Percentiles rank a stretch among this genome's conserved stretches.
These are phyloP conservation scores for Hydropsyche betteni DNA, from an alignment of 2,888 invertebrate genomes.

Conservation along the genomic window DNA sequence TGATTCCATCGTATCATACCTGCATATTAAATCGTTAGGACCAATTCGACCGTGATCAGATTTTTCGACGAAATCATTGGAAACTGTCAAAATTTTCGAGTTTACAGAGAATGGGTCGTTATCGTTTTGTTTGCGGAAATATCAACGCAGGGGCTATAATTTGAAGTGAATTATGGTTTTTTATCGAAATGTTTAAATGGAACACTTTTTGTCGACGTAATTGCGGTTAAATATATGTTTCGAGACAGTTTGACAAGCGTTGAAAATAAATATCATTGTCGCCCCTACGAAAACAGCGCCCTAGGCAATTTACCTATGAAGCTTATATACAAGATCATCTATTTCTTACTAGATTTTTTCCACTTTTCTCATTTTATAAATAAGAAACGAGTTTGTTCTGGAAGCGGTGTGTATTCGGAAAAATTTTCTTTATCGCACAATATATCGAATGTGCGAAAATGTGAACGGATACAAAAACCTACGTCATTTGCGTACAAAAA, in stretches of 20 bases:
- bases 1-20: too few relatives aligned
- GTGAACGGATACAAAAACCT: too few relatives aligned
- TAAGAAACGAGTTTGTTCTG: background rate
- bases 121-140: background rate
- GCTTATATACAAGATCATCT: slow-evolving; percentile 5
- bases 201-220: background rate
- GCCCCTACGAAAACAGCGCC: slow-evolving; percentile 10
- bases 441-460: too few relatives aligned
- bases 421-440: too few relatives aligned
- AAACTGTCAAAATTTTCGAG: background rate
- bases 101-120: background rate
- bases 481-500: too few relatives aligned
- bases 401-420: too few relatives aligned
- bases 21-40: background rate
- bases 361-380: slow-evolving; percentile 8
- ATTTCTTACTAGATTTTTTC: slow-evolving; percentile 20
- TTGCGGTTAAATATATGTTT: background rate
- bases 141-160: background rate
- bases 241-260: background rate
- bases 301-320: slow-evolving; percentile 31
- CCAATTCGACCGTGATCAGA: too few relatives aligned
- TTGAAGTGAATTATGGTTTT: background rate
- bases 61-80: too few relatives aligned
- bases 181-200: background rate
- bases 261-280: slow-evolving; percentile 29